Evolutionary conservation across 2,888 invertebrate genomes (phyloP), one percentile per base, ranked within the genome.

Genomic region (Psylliodes chrysocephalus): DNA sequence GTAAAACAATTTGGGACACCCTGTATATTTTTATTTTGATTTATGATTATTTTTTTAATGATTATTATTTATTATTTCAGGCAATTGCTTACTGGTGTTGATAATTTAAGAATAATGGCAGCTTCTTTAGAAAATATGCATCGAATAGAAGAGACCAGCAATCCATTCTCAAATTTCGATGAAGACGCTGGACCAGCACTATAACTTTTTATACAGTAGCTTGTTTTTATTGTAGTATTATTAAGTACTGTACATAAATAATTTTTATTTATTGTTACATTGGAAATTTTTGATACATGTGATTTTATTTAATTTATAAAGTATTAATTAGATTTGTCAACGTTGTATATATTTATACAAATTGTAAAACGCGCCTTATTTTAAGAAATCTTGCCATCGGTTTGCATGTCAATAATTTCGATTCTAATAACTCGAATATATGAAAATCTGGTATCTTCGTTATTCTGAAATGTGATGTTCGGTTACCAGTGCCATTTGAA

Each of bases 31-130:
- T n/a, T n/a, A n/a, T n/a, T n/a, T n/a, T n/a, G n/a, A n/a, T n/a
- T n/a, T n/a, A n/a, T n/a, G n/a, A n/a, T n/a, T n/a, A n/a, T n/a
- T n/a, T n/a, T n/a, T n/a, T n/a, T n/a, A n/a, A n/a, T n/a, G n/a
- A n/a, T n/a, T n/a, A n/a, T n/a, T n/a, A n/a, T n/a, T n/a, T n/a
- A n/a, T n/a, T 5, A n/a, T 82, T 80, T n/a, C 73, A 90, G 90
- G 76, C 89, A 90, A 84, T 79, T 90, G 67, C 82, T 90, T 73
- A 84, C 84, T 64, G 90, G 90, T 46, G 89, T 90, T 54, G 88
- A 88, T 73, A 90, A 89, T 80, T 82, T 90, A 63, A 83, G 89
- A 73, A 84, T 87, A 73, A 85, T 90, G 79, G 90, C 90, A 15
- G 85, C 88, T 35, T 84, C 86, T 33, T 80, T 90, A 71, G 89